Evolutionary conservation across 2,888 invertebrate genomes (phyloP).

Genomic region (Drosophila koepferae): DNA sequence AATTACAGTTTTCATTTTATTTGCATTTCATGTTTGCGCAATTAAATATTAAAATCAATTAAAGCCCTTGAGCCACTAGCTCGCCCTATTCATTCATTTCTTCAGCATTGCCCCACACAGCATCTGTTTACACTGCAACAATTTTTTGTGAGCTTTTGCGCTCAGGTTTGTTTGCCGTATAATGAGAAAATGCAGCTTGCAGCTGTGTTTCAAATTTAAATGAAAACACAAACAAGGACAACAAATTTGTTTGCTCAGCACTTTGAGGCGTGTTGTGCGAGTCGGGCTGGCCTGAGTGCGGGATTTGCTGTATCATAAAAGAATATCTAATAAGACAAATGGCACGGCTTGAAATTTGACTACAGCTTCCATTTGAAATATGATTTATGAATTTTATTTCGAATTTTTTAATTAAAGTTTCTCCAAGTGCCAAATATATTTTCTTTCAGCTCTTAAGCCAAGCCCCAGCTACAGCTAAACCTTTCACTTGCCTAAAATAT

Average conservation of each 20-base stretch:
- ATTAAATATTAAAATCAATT: constrained; percentile 79
- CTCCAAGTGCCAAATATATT: not conserved
- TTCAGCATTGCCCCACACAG: constrained; percentile 7
- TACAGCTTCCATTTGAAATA: not conserved
- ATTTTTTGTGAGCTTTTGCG: constrained; percentile 28
- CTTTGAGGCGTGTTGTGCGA: not conserved
- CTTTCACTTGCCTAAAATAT: constrained; percentile 14
- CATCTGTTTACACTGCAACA: constrained; percentile 29
- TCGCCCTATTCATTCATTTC: not conserved
- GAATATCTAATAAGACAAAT: not conserved
- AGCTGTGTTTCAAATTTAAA: constrained; percentile 57
- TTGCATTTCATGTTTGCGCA: constrained; percentile 64
- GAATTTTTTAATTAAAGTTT: no score
- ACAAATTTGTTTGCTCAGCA: constrained; percentile 5
- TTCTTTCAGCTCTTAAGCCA: not conserved
- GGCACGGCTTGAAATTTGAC: not conserved
- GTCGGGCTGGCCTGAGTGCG: not conserved
- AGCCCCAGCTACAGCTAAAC: not conserved
- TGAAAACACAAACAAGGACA: constrained; percentile 33
- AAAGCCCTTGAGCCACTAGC: constrained; percentile 46
- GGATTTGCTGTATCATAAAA: not conserved
- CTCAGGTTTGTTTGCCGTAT: constrained; percentile 22
- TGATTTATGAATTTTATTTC: not conserved
- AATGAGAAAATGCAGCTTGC: constrained; percentile 49
- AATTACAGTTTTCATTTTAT: constrained; percentile 41